Conservation (phyloP, 2,113 vertebrate genomes). For the Petrocephalus zakoni region DNA sequence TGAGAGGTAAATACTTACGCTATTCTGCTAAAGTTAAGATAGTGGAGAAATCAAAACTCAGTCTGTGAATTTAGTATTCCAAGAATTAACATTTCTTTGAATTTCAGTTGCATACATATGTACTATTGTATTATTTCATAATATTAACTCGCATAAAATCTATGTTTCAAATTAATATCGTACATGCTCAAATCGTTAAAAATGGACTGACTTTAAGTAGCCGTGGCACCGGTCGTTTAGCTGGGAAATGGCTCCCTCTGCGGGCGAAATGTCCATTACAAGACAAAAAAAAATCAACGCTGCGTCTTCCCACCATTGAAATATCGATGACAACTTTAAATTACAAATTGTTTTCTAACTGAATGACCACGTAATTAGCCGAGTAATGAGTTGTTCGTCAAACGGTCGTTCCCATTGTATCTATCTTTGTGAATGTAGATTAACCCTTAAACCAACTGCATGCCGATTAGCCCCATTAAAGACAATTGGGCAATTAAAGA, state of each 20-base stretch:
- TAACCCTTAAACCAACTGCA: not conserved
- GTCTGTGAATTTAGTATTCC: not conserved
- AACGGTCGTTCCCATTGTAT: not conserved
- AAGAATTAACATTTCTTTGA: not conserved
- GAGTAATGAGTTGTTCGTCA: not conserved
- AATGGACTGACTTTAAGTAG: not conserved
- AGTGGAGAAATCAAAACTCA: not conserved
- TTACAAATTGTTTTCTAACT: not conserved
- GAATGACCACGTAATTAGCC: not conserved
- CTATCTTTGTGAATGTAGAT: conserved; percentile 5
- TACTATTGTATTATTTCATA: not conserved
- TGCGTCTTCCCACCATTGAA: not conserved
- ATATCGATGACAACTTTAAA: not conserved
- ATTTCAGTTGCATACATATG: not conserved
- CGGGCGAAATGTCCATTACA: not conserved
- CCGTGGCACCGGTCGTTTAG: not conserved
- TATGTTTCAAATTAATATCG: not conserved
- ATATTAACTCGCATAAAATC: not conserved
- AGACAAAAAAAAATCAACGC: not conserved
- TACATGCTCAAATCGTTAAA: not conserved
- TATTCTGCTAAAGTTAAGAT: no score
- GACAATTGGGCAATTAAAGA: not conserved
- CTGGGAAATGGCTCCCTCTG: not conserved
- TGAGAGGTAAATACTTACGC: not conserved
- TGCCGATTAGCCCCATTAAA: conserved; percentile 4